phyloP scores from a whole-genome alignment of 1,140 invertebrate genomes.

The Aphis craccivora region DNA sequence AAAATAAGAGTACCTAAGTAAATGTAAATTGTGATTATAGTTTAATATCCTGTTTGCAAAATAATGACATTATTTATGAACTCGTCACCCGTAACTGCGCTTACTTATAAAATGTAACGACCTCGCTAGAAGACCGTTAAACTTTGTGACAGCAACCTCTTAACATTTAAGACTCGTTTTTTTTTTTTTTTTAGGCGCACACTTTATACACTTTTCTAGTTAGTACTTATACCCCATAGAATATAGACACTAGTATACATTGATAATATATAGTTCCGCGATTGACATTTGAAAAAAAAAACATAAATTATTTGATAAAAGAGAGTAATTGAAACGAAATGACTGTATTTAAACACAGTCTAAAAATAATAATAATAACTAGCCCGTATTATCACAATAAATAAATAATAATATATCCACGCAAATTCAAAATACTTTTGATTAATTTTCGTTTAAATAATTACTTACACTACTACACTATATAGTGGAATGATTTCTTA shows the following conservation, averaged over 20 bases:
- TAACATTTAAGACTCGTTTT: conserved; percentile 33
- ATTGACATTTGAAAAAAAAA: background rate
- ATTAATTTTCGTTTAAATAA: background rate
- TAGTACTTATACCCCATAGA: background rate
- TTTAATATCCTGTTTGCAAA: conserved; percentile 37
- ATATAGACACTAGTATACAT: background rate
- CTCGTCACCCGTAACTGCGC: background rate
- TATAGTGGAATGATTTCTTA: background rate
- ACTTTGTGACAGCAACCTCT: conserved; percentile 47
- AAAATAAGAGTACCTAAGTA: background rate
- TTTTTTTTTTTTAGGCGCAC: background rate
- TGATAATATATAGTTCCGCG: background rate
- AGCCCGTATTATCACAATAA: background rate
- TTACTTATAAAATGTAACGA: conserved; percentile 25
- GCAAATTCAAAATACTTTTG: background rate
- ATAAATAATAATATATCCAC: background rate
- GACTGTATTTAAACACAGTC: background rate
- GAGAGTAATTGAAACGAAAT: background rate
- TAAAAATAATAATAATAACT: conserved; percentile 5
- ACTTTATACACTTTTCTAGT: conserved; percentile 2
- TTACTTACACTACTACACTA: background rate
- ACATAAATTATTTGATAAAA: background rate
- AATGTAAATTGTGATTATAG: conserved; percentile 9
- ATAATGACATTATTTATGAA: conserved; percentile 36
- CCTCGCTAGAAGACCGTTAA: background rate